Evolutionary conservation across 2,888 invertebrate genomes (phyloP).

Genomic region (Caenorhabditis sp.): DNA sequence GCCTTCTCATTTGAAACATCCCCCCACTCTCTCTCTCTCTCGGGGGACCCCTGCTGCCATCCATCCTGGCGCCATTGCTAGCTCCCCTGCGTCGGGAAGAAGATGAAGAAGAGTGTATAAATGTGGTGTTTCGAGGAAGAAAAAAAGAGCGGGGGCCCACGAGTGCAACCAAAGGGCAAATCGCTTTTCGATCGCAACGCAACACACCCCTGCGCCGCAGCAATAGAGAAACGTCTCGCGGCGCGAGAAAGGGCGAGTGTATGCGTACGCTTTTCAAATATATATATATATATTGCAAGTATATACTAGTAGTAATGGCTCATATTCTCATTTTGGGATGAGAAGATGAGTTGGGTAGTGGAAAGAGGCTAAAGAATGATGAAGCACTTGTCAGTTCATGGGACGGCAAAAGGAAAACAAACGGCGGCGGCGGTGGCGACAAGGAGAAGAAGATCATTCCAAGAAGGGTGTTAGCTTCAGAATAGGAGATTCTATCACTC

Average conservation of each 20-base stretch:
- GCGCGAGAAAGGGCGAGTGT: conserved; percentile 24
- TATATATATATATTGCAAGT: no score
- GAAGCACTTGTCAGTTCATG: conserved; percentile 44
- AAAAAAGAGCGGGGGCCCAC: no score
- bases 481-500: conserved; percentile 8
- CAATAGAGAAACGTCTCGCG: conserved; percentile 50
- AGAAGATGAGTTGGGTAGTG: conserved; percentile 9
- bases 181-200: conserved; percentile 41
- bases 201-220: no score
- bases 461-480: conserved; percentile 19
- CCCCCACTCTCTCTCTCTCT: no score
- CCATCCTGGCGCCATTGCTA: no score
- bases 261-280: conserved; percentile 46
- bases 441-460: conserved; percentile 22
- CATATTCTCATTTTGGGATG: no score
- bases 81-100: not conserved
- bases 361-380: conserved; percentile 12
- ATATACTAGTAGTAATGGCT: no score
- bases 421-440: conserved; percentile 5
- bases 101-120: conserved; percentile 26
- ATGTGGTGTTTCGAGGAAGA: conserved; percentile 42
- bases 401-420: conserved; percentile 11
- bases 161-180: conserved; percentile 54
- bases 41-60: no score
- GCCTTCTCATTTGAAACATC: no score